phyloP scores from a whole-genome alignment of 1,140 invertebrate species.

The Drosophila nasuta region DNA sequence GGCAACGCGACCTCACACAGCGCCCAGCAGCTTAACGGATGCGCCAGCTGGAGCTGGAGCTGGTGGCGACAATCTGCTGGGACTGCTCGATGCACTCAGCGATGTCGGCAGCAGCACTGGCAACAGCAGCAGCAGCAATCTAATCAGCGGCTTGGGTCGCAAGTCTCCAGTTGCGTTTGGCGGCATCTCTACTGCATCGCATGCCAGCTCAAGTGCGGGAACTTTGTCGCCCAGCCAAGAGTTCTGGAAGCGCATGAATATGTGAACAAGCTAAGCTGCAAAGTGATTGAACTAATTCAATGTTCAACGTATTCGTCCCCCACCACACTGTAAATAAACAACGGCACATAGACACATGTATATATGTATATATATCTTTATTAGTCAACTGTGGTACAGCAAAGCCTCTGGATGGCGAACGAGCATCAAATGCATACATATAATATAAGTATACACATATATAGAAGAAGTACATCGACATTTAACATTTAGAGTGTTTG shows the following conservation, averaged over 20 bases:
- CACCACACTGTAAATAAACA: background rate
- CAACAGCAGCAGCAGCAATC: conserved; percentile 21
- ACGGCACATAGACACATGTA: background rate
- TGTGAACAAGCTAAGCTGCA: conserved; percentile 34
- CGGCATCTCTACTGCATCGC: background rate
- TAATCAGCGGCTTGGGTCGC: conserved; percentile 5
- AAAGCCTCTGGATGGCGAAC: conserved; percentile 2
- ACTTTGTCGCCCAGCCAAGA: conserved; percentile 46
- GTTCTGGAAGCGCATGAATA: conserved; percentile 65
- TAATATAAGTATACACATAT: too few species aligned
- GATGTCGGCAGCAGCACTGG: conserved; percentile 24
- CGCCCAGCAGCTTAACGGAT: conserved; percentile 44
- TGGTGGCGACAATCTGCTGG: background rate
- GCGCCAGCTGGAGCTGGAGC: background rate
- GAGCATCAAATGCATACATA: too few species aligned
- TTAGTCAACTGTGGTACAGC: conserved; percentile 3
- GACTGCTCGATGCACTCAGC: conserved; percentile 17
- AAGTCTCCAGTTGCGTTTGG: background rate
- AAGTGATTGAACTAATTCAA: too few species aligned
- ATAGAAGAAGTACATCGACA: too few species aligned
- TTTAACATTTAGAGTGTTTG: too few species aligned
- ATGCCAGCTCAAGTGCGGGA: conserved; percentile 12
- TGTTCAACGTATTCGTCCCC: too few species aligned
- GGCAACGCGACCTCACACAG: conserved; percentile 51
- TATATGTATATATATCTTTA: conserved; percentile 5